A percentile compares a stretch with the other conserved stretches of the same genome.
Evolutionary conservation across 1,140 invertebrate genomes (phyloP).

Genomic region (Latrodectus geometricus): DNA sequence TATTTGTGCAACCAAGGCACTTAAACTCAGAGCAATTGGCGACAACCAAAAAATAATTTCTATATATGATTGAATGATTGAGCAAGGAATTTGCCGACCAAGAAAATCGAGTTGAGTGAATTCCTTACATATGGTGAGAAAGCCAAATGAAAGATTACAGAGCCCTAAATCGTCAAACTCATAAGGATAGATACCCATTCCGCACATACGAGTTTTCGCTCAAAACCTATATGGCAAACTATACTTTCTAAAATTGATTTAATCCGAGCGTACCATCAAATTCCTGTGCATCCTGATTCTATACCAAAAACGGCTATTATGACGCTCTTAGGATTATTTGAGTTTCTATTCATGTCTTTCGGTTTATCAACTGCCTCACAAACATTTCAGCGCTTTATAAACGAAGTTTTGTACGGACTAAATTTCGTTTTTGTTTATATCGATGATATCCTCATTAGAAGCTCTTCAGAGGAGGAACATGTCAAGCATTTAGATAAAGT

Average conservation of each 20-base stretch:
- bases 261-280: slow-evolving; percentile 51
- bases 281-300: slow-evolving; percentile 47
- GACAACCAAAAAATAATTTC: slow-evolving; percentile 45
- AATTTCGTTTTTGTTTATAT: slow-evolving; percentile 31
- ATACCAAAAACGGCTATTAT: slow-evolving; percentile 17
- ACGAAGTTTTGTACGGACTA: background rate
- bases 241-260: slow-evolving; percentile 55
- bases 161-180: slow-evolving; percentile 38
- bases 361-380: slow-evolving; percentile 20
- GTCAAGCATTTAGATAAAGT: slow-evolving; percentile 67
- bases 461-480: slow-evolving; percentile 66
- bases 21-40: background rate
- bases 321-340: slow-evolving; percentile 29
- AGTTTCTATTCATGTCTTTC: slow-evolving; percentile 18
- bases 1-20: background rate
- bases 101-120: slow-evolving; percentile 62
- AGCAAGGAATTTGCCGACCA: slow-evolving; percentile 59
- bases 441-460: slow-evolving; percentile 69
- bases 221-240: slow-evolving; percentile 23
- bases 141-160: slow-evolving; percentile 51
- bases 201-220: slow-evolving; percentile 52
- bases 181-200: slow-evolving; percentile 56
- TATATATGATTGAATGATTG: slow-evolving; percentile 29
- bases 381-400: slow-evolving; percentile 40
- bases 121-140: slow-evolving; percentile 64